phyloP scores from a whole-genome alignment of 2,113 vertebrate species.

The Podocnemis expansa region DNA sequence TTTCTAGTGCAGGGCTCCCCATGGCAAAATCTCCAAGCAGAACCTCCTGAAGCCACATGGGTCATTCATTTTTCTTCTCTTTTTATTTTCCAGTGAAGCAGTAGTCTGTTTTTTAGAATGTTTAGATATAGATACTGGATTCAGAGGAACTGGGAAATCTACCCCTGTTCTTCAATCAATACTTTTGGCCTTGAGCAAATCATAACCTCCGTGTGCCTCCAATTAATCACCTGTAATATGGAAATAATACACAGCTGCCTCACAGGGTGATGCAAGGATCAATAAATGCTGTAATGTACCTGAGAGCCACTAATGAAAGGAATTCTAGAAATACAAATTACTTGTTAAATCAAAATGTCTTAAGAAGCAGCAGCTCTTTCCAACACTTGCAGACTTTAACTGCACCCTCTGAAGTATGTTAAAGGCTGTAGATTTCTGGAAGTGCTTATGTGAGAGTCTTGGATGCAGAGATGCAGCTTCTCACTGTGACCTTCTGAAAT shows the following conservation, averaged over 20 bases:
- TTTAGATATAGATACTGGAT: not conserved
- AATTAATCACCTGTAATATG: constrained; percentile 2
- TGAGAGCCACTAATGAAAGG: not conserved
- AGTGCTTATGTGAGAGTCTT: not conserved
- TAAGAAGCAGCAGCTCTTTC: not conserved
- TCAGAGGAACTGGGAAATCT: not conserved
- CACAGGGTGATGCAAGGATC: not conserved
- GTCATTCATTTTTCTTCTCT: not conserved
- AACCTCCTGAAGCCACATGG: not conserved
- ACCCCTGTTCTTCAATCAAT: not conserved
- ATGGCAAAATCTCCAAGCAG: not conserved
- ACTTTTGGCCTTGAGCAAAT: not conserved
- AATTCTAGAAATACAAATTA: not conserved
- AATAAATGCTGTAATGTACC: not conserved
- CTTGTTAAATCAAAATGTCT: not conserved
- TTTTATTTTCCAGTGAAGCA: not conserved
- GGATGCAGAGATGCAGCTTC: not conserved
- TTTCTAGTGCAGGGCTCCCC: not conserved
- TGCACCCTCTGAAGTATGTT: not conserved
- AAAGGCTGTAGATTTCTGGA: not conserved
- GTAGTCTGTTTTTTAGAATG: not conserved
- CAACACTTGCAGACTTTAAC: not conserved
- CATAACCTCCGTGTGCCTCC: not conserved
- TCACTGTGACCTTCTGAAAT: not conserved
- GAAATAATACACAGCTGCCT: not conserved